Evolutionary conservation across 2,888 invertebrate species (phyloP).

Genomic region (Seira sanloemensis): DNA sequence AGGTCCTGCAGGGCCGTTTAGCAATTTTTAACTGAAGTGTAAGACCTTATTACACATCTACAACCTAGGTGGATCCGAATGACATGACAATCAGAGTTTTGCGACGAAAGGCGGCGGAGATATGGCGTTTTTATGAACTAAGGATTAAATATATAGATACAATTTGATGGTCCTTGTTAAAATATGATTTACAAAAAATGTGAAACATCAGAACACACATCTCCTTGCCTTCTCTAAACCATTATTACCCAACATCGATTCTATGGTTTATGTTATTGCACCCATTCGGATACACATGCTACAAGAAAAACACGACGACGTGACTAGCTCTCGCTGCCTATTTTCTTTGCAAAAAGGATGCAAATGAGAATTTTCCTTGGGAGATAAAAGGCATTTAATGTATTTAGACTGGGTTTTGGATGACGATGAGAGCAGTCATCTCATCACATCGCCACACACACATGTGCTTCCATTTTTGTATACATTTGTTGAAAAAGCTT

Average conservation of each 20-base stretch:
- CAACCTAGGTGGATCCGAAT: too few relatives aligned
- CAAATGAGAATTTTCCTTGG: not conserved
- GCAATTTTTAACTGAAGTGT: too few relatives aligned
- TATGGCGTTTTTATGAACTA: too few relatives aligned
- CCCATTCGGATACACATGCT: not conserved
- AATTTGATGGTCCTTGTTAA: not conserved
- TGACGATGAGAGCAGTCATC: not conserved
- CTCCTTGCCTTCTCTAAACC: not conserved
- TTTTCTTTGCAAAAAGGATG: slow-evolving; percentile 6
- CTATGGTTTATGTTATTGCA: not conserved
- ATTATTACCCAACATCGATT: not conserved
- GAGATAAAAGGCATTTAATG: slow-evolving; percentile 16
- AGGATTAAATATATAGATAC: slow-evolving; percentile 9
- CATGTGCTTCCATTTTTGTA: slow-evolving; percentile 10
- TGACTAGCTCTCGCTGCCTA: not conserved
- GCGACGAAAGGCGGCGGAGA: too few relatives aligned
- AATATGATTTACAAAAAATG: not conserved
- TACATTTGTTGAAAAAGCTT: slow-evolving; percentile 1
- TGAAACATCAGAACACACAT: not conserved
- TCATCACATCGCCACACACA: slow-evolving; percentile 12
- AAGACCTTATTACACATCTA: too few relatives aligned
- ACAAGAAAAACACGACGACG: not conserved
- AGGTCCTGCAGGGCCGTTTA: too few relatives aligned
- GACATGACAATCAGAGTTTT: too few relatives aligned
- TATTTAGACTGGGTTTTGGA: slow-evolving; percentile 12